Base-by-base conservation (phyloP, 2,113 vertebrate genomes). In the Rhynchopsitta pachyrhyncha region DNA sequence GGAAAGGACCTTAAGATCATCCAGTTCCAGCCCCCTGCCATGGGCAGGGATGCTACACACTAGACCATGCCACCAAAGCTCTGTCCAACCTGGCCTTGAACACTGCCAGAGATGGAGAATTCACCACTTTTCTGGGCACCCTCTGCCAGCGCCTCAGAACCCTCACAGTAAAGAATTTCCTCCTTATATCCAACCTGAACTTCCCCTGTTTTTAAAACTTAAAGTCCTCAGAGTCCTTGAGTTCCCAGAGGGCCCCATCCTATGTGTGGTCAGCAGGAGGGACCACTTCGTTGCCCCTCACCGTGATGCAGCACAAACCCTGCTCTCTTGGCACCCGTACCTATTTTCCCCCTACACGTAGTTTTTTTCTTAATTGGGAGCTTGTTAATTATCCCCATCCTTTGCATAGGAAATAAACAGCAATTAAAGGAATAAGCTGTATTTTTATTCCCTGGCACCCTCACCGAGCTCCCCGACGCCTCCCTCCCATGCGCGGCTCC, bases 391-490 rank as follows among this genome's bases (percentile, higher is more conserved):
- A 96, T 96, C 94, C 84, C 93, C 80, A 91, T 94, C 90, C 95
- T 96, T 97, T 52, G 81, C 93, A 37, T 90, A 90, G 94, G 97
- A 98, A 97, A 97, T 97, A 97, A 97, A 96, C 94, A 98, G 95
- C 97, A 97, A 97, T 97, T 95, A 97, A 93, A 96, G 94, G 94
- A 95, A 76, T 67, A 91, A 97, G 93, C 53, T 88, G 86, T 80
- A 76, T 96, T 97, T 97, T 96, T 90, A 88, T 90, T 97, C 90
- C 79, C 95, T 89, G 69, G 97, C 95, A 95, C 59, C 70, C 71
- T 80, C 8, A 3, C 92, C 49, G 46, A 86, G 79, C 93, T 96
- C 87, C 93, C 57, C 5, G 10, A 50, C 35, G 57, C 93, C 92
- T 96, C 91, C 93, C 90, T 96, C 91, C 91, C 92, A 63, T 79